phyloP scores from a whole-genome alignment of 2,797 vertebrate genomes.

The Phyllotis vaccarum region DNA sequence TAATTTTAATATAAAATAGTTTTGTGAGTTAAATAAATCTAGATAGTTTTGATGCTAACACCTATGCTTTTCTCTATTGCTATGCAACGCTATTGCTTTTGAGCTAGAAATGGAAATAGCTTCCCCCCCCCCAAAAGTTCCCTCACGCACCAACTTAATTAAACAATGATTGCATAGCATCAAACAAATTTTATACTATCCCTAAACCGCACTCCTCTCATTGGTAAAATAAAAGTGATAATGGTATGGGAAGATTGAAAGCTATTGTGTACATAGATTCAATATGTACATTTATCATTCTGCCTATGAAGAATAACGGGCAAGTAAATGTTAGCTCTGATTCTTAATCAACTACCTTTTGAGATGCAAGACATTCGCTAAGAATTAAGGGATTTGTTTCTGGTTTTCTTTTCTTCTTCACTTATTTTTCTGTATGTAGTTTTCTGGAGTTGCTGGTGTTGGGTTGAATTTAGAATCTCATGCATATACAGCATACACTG shows the following conservation, averaged over 20 bases:
- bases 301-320: not conserved
- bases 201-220: constrained; percentile 6
- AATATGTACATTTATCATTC: not conserved
- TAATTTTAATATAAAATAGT: not conserved
- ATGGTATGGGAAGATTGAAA: not conserved
- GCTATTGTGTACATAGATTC: not conserved
- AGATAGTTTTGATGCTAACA: not conserved
- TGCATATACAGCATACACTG: not conserved
- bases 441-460: not conserved
- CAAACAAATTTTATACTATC: not conserved
- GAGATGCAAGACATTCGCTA: not conserved
- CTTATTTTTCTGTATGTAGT: not conserved
- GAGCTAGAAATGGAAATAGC: not conserved
- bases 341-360: not conserved
- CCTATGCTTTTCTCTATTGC: not conserved
- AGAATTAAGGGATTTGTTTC: not conserved
- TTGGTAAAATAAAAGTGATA: not conserved
- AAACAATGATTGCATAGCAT: not conserved
- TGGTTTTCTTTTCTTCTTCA: not conserved
- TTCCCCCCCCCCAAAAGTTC: not conserved
- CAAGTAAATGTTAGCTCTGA: not conserved
- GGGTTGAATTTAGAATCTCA: too few relatives aligned
- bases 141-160: not conserved
- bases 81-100: not conserved
- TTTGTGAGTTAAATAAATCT: not conserved